Evolutionary conservation across 2,888 invertebrate species (phyloP).

Genomic region (Agrotis exclamationis): DNA sequence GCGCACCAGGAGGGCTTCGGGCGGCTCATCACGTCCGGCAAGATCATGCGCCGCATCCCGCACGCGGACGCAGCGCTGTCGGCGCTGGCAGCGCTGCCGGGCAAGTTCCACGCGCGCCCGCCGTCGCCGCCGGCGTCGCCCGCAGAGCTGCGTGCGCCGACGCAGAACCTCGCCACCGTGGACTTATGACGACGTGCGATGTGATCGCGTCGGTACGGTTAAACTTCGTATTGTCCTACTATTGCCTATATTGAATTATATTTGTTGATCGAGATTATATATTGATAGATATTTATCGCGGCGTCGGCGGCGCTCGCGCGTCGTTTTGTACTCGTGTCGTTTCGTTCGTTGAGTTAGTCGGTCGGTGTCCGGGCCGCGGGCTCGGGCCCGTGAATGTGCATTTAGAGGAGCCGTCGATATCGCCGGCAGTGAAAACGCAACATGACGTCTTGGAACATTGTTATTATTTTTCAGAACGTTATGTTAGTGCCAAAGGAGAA

Average conservation of each 20-base stretch:
- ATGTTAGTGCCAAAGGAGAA: constrained; percentile 79
- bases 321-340: constrained; percentile 71
- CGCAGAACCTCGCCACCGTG: constrained; percentile 94
- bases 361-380: constrained; percentile 79
- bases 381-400: constrained; percentile 59
- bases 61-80: constrained; percentile 95
- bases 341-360: constrained; percentile 76
- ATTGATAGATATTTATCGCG: constrained; percentile 88
- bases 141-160: constrained; percentile 90
- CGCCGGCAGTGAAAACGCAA: constrained; percentile 82
- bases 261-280: constrained; percentile 87
- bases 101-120: constrained; percentile 93
- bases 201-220: constrained; percentile 86
- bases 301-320: constrained; percentile 74
- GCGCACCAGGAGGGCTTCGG: constrained; percentile 95
- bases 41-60: constrained; percentile 97
- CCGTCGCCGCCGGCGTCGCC: constrained; percentile 90
- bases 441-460: constrained; percentile 65
- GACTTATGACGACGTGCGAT: constrained; percentile 90
- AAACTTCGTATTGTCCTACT: constrained; percentile 84
- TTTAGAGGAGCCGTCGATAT: constrained; percentile 73
- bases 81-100: constrained; percentile 90
- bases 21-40: constrained; percentile 98
- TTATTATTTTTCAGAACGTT: constrained; percentile 70
- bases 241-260: constrained; percentile 87